Evolutionary conservation across 2,888 invertebrate genomes (phyloP).

Genomic region (Papilio protenor): DNA sequence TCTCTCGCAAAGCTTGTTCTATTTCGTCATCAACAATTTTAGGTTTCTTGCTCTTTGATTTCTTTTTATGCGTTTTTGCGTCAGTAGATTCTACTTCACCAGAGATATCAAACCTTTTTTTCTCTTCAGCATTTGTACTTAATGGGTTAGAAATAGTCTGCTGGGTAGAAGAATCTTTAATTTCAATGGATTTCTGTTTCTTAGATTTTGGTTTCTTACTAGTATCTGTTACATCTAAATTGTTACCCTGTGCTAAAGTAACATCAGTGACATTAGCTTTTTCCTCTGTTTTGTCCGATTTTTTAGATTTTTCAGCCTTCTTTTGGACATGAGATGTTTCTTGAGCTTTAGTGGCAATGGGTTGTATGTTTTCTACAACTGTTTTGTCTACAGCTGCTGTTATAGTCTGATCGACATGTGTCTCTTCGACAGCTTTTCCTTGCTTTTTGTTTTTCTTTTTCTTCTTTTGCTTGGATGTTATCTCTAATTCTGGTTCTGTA

Average conservation of each 20-base stretch:
- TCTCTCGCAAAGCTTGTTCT: constrained; percentile 64
- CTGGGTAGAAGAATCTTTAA: constrained; percentile 3
- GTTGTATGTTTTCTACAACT: constrained; percentile 49
- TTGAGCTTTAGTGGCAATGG: constrained; percentile 50
- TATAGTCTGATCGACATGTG: constrained; percentile 49
- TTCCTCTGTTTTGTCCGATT: not conserved
- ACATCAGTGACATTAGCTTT: not conserved
- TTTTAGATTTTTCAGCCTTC: constrained; percentile 51
- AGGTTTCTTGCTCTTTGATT: constrained; percentile 62
- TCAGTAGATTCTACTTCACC: constrained; percentile 41
- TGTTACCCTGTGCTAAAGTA: not conserved
- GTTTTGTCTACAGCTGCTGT: constrained; percentile 49
- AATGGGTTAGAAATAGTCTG: not conserved
- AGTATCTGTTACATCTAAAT: constrained; percentile 38
- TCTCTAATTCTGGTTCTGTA: constrained; percentile 39
- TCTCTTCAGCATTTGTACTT: not conserved
- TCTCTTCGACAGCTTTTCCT: constrained; percentile 51
- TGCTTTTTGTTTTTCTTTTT: constrained; percentile 63
- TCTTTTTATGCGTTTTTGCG: constrained; percentile 63
- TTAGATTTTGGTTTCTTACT: constrained; percentile 50
- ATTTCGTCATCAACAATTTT: constrained; percentile 63
- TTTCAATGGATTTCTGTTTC: constrained; percentile 36
- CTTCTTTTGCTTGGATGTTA: constrained; percentile 57
- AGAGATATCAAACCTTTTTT: constrained; percentile 20
- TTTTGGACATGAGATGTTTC: constrained; percentile 54